These are phyloP conservation scores for Cyphomyrmex costatus DNA, from an alignment of 1,140 invertebrate genomes.

Conservation along the genomic window DNA sequence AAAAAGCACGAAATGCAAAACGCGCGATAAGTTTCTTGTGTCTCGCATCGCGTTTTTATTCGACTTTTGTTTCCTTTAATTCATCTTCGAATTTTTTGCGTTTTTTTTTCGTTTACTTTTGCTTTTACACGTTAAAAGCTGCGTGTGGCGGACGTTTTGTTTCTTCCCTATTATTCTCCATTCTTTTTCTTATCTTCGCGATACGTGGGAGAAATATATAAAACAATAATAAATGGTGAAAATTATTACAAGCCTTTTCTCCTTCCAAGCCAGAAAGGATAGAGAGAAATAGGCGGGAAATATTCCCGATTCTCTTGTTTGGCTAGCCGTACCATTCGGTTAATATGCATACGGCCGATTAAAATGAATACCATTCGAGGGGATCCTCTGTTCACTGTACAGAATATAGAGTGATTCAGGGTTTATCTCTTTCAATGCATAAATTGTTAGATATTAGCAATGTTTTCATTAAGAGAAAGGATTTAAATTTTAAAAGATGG, in stretches of 20 bases:
- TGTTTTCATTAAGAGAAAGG: neutral
- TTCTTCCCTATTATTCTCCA: slow-evolving; percentile 58
- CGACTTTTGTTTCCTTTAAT: slow-evolving; percentile 24
- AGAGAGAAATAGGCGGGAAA: slow-evolving; percentile 28
- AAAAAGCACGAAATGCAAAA: slow-evolving; percentile 39
- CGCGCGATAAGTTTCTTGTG: neutral
- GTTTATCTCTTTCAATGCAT: neutral
- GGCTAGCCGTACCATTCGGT: neutral
- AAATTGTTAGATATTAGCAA: neutral
- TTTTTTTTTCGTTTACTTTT: slow-evolving; percentile 33
- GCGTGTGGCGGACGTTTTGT: slow-evolving; percentile 29
- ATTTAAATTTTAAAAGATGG: neutral
- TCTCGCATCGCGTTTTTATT: slow-evolving; percentile 18
- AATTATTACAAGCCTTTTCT: slow-evolving; percentile 59
- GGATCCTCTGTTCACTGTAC: neutral
- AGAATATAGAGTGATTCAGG: slow-evolving; percentile 23
- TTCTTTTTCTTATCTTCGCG: slow-evolving; percentile 60
- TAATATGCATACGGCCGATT: slow-evolving; percentile 55
- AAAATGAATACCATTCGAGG: slow-evolving; percentile 43
- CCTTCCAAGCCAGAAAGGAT: too few relatives aligned
- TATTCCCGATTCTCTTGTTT: slow-evolving; percentile 38
- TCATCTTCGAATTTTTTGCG: slow-evolving; percentile 38
- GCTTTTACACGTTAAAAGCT: slow-evolving; percentile 65
- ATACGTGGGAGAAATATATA: slow-evolving; percentile 52
- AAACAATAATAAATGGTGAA: slow-evolving; percentile 66